These are phyloP conservation scores for Thymelicus sylvestris DNA, from an alignment of 2,888 invertebrate species.

Conservation along the genomic window DNA sequence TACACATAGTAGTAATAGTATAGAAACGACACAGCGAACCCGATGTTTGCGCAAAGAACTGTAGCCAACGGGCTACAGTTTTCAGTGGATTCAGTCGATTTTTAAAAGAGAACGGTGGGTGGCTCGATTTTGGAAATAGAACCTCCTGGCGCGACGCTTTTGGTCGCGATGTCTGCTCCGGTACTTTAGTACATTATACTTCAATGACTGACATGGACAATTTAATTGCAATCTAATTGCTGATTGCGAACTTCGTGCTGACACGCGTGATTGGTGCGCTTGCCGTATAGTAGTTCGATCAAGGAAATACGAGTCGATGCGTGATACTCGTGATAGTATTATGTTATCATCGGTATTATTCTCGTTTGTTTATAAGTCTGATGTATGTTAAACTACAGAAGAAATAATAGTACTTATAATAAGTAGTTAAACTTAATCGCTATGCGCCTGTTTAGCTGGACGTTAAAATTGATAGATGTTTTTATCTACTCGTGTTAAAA, in stretches of 20 bases:
- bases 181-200: too few relatives aligned
- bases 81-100: too few relatives aligned
- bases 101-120: too few relatives aligned
- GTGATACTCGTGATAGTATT: conserved; percentile 8
- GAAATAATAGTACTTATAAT: too few relatives aligned
- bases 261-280: background rate
- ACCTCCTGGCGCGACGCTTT: too few relatives aligned
- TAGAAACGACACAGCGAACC: too few relatives aligned
- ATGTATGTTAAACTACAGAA: background rate
- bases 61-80: too few relatives aligned
- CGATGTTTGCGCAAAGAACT: too few relatives aligned
- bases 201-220: background rate
- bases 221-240: conserved; percentile 11
- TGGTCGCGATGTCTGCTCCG: too few relatives aligned
- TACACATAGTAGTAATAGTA: too few relatives aligned
- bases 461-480: background rate
- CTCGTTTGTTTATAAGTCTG: background rate
- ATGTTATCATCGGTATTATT: background rate
- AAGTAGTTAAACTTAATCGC: background rate
- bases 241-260: conserved; percentile 5
- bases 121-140: too few relatives aligned
- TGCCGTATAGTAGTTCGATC: conserved; percentile 6
- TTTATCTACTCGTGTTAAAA: too few relatives aligned
- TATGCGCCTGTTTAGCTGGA: background rate
- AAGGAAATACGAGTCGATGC: background rate